These are phyloP conservation scores for Sinodicranocentrus sp. DNA, from an alignment of 2,888 invertebrate genomes.

Conservation along the genomic window DNA sequence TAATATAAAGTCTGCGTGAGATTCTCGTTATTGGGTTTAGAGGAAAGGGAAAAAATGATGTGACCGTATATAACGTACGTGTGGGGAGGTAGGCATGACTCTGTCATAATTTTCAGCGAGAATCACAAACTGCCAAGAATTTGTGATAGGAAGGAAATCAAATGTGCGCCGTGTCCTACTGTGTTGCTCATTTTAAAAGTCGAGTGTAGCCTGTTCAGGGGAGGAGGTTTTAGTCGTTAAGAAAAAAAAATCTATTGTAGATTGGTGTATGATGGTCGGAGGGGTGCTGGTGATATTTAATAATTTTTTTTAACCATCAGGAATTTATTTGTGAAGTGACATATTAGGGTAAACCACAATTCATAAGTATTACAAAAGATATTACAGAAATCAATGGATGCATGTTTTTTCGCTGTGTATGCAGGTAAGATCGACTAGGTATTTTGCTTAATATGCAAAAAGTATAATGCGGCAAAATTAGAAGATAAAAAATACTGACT, in stretches of 20 bases:
- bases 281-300: conserved; percentile 2
- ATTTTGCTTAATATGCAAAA: no score
- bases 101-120: conserved; percentile 47
- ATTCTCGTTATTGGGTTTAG: conserved; percentile 33
- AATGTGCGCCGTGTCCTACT: conserved; percentile 20
- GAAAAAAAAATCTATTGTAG: no score
- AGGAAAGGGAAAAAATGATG: neutral
- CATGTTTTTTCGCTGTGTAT: no score
- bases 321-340: conserved; percentile 31
- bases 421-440: no score
- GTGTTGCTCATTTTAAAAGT: neutral
- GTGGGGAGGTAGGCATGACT: conserved; percentile 5
- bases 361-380: no score
- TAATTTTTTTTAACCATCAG: conserved; percentile 53
- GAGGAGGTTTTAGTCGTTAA: no score
- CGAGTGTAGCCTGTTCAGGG: neutral
- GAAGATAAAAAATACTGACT: no score
- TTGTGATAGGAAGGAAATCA: conserved; percentile 42
- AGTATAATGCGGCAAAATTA: no score
- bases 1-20: conserved; percentile 58
- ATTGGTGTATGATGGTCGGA: no score
- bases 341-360: neutral
- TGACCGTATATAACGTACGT: no score
- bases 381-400: no score
- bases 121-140: conserved; percentile 56